phyloP scores from a whole-genome alignment of 2,888 invertebrate species.

The Aporophyla lueneburgensis region DNA sequence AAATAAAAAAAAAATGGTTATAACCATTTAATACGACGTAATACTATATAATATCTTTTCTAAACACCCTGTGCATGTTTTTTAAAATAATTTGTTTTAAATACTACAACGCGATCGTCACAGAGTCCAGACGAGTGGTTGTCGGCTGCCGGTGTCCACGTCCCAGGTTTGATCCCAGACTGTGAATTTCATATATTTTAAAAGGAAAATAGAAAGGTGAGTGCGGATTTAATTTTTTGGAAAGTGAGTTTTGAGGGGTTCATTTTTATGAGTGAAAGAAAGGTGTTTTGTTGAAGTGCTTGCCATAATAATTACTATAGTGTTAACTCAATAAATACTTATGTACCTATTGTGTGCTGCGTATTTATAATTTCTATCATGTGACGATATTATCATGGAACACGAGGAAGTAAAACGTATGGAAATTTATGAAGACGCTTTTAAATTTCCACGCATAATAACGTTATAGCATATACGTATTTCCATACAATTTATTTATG shows the following conservation, averaged over 20 bases:
- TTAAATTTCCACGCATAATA: not conserved
- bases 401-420: not conserved
- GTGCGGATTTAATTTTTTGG: constrained; percentile 24
- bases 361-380: not conserved
- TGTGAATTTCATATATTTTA: constrained; percentile 57
- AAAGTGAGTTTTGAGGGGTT: constrained; percentile 16
- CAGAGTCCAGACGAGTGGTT: constrained; percentile 77
- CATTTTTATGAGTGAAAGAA: not conserved
- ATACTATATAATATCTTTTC: constrained; percentile 7
- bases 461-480: not conserved
- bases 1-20: not conserved
- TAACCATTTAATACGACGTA: constrained; percentile 1
- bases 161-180: constrained; percentile 63
- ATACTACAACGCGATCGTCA: constrained; percentile 71
- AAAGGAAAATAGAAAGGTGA: constrained; percentile 65
- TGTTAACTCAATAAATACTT: not conserved
- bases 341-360: not conserved
- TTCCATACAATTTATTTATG: not conserved
- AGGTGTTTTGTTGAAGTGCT: constrained; percentile 15
- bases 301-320: not conserved
- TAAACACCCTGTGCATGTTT: constrained; percentile 74
- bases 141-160: constrained; percentile 80
- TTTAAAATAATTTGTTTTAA: constrained; percentile 83
- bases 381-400: not conserved
- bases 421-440: not conserved